Percentiles rank a stretch among this genome's conserved stretches.
Conservation (phyloP, 2,888 invertebrate species). For the Andrena bicolor region DNA sequence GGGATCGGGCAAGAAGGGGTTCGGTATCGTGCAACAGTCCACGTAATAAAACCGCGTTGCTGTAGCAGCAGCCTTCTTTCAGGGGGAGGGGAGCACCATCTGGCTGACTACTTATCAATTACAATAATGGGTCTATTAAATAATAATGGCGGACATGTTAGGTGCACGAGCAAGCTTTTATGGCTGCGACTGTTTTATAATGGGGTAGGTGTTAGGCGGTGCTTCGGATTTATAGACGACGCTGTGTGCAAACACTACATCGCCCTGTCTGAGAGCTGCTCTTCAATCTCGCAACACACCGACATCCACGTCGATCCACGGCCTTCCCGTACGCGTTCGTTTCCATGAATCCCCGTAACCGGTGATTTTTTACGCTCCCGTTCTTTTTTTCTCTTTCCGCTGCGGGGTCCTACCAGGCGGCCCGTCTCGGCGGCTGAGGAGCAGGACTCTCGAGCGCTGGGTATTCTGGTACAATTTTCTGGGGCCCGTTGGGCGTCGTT, state of each 20-base stretch:
- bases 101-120: constrained; percentile 72
- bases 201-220: constrained; percentile 63
- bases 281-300: constrained; percentile 58
- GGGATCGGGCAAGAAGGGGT: constrained; percentile 58
- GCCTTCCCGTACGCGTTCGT: constrained; percentile 4
- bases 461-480: background rate
- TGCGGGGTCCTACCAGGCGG: background rate
- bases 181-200: constrained; percentile 68
- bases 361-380: constrained; percentile 15
- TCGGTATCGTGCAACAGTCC: constrained; percentile 33
- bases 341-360: constrained; percentile 24
- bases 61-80: constrained; percentile 51
- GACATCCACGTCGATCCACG: background rate
- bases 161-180: constrained; percentile 65
- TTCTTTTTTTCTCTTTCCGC: background rate
- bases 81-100: constrained; percentile 30
- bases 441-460: background rate
- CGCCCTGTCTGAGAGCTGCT: constrained; percentile 38
- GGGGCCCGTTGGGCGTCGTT: background rate
- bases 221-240: constrained; percentile 68
- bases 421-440: background rate
- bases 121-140: constrained; percentile 75
- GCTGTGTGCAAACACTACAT: constrained; percentile 60
- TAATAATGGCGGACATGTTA: constrained; percentile 70
- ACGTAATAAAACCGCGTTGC: constrained; percentile 71